Conservation (phyloP, 2,888 invertebrate genomes). For the Stenoptilia bipunctidactyla region DNA sequence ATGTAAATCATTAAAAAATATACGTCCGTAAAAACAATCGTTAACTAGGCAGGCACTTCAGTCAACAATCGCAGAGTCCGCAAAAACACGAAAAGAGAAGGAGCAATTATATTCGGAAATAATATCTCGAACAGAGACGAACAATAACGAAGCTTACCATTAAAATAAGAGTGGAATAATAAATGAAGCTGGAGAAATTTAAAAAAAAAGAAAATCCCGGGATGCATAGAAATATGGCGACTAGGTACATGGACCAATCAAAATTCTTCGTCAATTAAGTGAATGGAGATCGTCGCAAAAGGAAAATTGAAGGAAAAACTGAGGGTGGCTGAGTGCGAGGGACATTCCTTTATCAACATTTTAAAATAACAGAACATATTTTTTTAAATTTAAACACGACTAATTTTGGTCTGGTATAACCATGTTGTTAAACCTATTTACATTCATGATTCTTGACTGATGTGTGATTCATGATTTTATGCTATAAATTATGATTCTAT, state of each 20-base stretch:
- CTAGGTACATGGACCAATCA: conserved; percentile 50
- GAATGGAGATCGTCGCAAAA: conserved; percentile 62
- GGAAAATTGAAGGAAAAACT: conserved; percentile 68
- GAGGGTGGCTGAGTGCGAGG: conserved; percentile 48
- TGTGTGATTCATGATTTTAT: too few species aligned
- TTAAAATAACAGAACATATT: too few species aligned
- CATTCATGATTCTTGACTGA: too few species aligned
- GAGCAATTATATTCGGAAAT: conserved; percentile 58
- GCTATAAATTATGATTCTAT: too few species aligned
- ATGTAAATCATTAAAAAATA: conserved; percentile 15
- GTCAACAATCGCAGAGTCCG: conserved; percentile 29
- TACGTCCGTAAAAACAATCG: conserved; percentile 27
- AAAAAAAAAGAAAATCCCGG: conserved; percentile 35
- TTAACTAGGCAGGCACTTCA: conserved; percentile 23
- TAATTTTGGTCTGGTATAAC: too few species aligned
- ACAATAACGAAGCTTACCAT: conserved; percentile 66
- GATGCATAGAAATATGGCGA: conserved; percentile 65
- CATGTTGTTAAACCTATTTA: too few species aligned
- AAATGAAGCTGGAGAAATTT: conserved; percentile 51
- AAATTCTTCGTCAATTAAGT: conserved; percentile 70
- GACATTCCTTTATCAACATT: conserved; percentile 4
- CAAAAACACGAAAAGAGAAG: conserved; percentile 30
- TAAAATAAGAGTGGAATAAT: conserved; percentile 68
- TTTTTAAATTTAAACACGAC: too few species aligned
- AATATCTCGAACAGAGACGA: conserved; percentile 45